Percentiles rank a stretch among this genome's conserved stretches.
Evolutionary conservation across 2,888 invertebrate genomes (phyloP).

Genomic region (Busseola fusca): DNA sequence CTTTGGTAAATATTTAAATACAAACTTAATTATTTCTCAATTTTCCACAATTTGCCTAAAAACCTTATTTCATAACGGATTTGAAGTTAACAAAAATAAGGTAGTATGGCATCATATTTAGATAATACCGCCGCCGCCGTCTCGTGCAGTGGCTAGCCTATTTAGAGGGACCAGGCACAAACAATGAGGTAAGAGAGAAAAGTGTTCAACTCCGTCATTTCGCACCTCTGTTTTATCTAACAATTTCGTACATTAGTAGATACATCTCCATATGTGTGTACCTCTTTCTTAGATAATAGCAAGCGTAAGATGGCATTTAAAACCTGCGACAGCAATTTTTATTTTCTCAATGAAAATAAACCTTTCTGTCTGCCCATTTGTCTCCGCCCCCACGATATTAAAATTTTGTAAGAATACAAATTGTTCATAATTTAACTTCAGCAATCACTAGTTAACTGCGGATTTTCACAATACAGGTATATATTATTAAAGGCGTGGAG

Average conservation of each 20-base stretch:
- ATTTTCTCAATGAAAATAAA: conserved; percentile 16
- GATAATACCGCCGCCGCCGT: background rate
- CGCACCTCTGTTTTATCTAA: conserved; percentile 52
- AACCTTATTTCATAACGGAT: conserved; percentile 26
- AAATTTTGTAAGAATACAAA: conserved; percentile 27
- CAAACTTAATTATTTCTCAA: conserved; percentile 11
- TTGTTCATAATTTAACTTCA: conserved; percentile 21
- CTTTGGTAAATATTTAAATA: conserved; percentile 26
- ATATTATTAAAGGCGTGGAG: background rate
- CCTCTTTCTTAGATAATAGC: conserved; percentile 52
- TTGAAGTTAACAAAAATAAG: conserved; percentile 19
- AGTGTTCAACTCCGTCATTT: conserved; percentile 39
- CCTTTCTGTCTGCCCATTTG: conserved; percentile 15
- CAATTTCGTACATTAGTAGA: conserved; percentile 39
- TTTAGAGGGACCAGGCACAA: conserved; percentile 42
- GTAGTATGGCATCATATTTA: conserved; percentile 35
- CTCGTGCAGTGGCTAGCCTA: conserved; percentile 10
- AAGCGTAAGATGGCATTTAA: conserved; percentile 23
- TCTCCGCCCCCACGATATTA: conserved; percentile 33
- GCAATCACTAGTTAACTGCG: too few species aligned
- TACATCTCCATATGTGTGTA: conserved; percentile 27
- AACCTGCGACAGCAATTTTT: background rate
- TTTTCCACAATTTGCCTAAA: conserved; percentile 23
- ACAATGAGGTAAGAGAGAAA: conserved; percentile 60
- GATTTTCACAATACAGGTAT: conserved; percentile 9